phyloP scores from a whole-genome alignment of 2,888 invertebrate species.

The Autographa pulchrina region DNA sequence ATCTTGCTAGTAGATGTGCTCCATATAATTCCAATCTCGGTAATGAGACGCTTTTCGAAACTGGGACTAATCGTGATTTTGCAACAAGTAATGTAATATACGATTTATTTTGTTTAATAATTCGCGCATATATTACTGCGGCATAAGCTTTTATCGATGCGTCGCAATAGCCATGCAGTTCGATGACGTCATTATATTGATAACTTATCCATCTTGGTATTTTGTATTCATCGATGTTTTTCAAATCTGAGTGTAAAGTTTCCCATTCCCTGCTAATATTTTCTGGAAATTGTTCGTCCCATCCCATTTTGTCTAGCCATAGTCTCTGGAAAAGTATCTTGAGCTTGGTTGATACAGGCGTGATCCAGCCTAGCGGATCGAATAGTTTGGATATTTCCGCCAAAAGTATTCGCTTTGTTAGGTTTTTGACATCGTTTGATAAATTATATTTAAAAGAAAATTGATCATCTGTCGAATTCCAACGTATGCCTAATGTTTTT shows the following conservation, averaged over 20 bases:
- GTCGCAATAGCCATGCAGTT: slow-evolving; percentile 20
- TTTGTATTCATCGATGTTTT: neutral
- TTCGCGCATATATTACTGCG: slow-evolving; percentile 11
- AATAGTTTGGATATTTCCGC: slow-evolving; percentile 17
- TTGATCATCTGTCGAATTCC: neutral
- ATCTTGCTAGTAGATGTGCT: slow-evolving; percentile 3
- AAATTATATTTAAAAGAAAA: neutral
- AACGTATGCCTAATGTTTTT: slow-evolving; percentile 13
- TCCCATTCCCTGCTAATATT: slow-evolving; percentile 2
- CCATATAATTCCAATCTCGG: slow-evolving; percentile 15
- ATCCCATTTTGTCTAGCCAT: neutral
- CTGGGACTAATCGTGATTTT: slow-evolving; percentile 14
- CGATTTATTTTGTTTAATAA: neutral
- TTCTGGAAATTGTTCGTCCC: slow-evolving; percentile 12
- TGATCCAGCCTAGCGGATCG: slow-evolving; percentile 17
- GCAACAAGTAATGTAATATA: neutral
- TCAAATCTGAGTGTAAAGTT: neutral
- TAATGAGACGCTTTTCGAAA: slow-evolving; percentile 3
- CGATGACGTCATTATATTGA: neutral
- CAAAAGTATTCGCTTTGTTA: slow-evolving; percentile 10
- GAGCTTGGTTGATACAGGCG: neutral
- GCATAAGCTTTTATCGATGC: slow-evolving; percentile 17
- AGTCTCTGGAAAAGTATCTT: slow-evolving; percentile 16
- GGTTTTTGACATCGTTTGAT: neutral
- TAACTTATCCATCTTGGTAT: slow-evolving; percentile 10